Base-by-base conservation (phyloP, 2,888 invertebrate genomes). In the Operophtera brumata region DNA sequence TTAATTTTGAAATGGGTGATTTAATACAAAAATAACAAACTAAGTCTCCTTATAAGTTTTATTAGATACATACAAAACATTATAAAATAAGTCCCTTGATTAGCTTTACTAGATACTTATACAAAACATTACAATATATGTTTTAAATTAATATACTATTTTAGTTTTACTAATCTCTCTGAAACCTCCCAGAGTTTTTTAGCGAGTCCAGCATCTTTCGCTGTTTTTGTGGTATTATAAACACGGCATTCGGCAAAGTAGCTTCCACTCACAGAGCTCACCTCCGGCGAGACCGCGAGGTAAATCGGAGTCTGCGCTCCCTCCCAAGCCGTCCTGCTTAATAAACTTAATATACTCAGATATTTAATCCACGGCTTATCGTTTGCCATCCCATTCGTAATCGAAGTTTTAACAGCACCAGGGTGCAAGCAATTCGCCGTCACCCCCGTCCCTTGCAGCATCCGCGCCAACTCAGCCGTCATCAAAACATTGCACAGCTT, bases 341-440 rank as follows among this genome's bases (percentile, higher is more conserved):
- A 72, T 8, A 59, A 40, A 13, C 61, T 63, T 0, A 65, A 40
- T 6, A 79, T 1, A 87, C 84, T 50, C 83, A 93, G 47, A 61
- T 78, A 51, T 57, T 61, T 70, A 0, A 67, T 14, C 32, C 71
- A 63, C 1, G 53, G 40, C 2, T 50, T 34, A 47, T 73, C 37
- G 10, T 91, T 92, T 44, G 92, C 84, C 92, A 94, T 92, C 37
- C 95, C 69, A 8, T 75, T 65, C 0, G 46, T 7, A 20, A 59
- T 58, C 0, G 59, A 41, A 6, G 94, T 94, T 66, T 93, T 92
- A 35, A 96, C 65, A 9, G 59, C 50, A 26, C 97, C 97, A 0
- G 97, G 97, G 84, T 96, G 96, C 47, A 96, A 84, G 67, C 93
- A 94, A 75, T 96, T 96, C 0, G 92, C 94, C 0, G 95, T 95